Evolutionary conservation across 2,888 invertebrate genomes (phyloP).

Genomic region (Chalcis sispes): DNA sequence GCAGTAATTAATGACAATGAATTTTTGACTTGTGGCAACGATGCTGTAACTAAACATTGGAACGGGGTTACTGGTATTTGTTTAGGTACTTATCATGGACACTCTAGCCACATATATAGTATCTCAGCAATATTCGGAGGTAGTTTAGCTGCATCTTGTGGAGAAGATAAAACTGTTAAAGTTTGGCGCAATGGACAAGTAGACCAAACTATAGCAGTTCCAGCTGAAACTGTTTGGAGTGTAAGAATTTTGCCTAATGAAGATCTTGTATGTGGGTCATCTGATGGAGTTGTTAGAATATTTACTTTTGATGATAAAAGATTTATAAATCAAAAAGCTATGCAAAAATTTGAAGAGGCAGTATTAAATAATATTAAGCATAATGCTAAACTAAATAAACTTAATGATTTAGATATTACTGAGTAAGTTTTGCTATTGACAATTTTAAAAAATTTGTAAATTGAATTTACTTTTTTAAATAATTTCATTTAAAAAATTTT

Average conservation of each 20-base stretch:
- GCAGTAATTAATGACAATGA: constrained; percentile 83
- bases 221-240: constrained; percentile 93
- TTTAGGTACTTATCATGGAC: constrained; percentile 86
- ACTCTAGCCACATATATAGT: constrained; percentile 91
- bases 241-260: constrained; percentile 88
- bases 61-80: constrained; percentile 85
- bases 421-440: constrained; percentile 80
- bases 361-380: constrained; percentile 85
- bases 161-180: constrained; percentile 90
- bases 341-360: constrained; percentile 77
- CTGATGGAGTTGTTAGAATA: constrained; percentile 89
- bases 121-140: constrained; percentile 75
- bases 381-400: neutral
- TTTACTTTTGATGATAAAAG: constrained; percentile 86
- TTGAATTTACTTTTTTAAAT: too few relatives aligned
- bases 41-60: constrained; percentile 92
- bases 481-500: neutral
- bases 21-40: constrained; percentile 95
- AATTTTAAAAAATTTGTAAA: neutral
- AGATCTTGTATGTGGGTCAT: constrained; percentile 90
- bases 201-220: constrained; percentile 84
- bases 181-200: constrained; percentile 85
- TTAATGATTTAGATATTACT: neutral
- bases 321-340: constrained; percentile 80
- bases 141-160: constrained; percentile 85